Base-by-base conservation (phyloP, 2,888 invertebrate species). In the Hydriomena furcata region DNA sequence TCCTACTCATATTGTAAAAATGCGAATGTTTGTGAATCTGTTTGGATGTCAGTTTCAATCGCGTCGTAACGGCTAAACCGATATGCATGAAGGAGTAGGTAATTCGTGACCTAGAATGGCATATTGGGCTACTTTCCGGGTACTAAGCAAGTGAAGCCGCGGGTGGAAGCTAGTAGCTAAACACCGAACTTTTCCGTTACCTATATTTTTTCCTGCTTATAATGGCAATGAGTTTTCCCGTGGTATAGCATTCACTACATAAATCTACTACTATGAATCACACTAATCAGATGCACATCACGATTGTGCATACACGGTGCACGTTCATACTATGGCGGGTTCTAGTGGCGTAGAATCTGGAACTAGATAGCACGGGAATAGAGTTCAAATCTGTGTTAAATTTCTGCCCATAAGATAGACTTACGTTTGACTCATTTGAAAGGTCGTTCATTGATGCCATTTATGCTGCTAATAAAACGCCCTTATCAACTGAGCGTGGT, bases 201-300 rank as follows among this genome's bases (percentile, higher is more conserved):
- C 6, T 27, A n/a, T 28, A 41, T 58, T 43, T 40, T 51, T 55
- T 47, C 48, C 48, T 45, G 34, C 51, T 45, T 41, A 37, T 44
- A 44, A 23, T 30, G 4, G 24, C 30, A 35, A 17, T 30, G 20
- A 7, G 7, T 36, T 41, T 43, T 38, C 37, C 43, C 44, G 41
- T 46, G 23, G 1, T 17, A 60, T 61, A 62, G 63, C 56, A 36
- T 36, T 35, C 17, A 21, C 10, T 37, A 32, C 24, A 35, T 32
- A 28, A 43, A 25, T 32, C 37, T 37, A 36, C 28, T 23, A 35
- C 30, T 12, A 23, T 43, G 44, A 72, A 40, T 71, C 73, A 73
- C 73, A 73, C 52, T 68, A 66, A 67, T 72, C 60, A 63, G 61
- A 73, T 71, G 68, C 73, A 70, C 52, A 60, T 59, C 68, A 73